A percentile compares a stretch with the other conserved stretches of the same genome.
Conservation (phyloP, 2,797 vertebrate species). For the Luscinia megarhynchos region DNA sequence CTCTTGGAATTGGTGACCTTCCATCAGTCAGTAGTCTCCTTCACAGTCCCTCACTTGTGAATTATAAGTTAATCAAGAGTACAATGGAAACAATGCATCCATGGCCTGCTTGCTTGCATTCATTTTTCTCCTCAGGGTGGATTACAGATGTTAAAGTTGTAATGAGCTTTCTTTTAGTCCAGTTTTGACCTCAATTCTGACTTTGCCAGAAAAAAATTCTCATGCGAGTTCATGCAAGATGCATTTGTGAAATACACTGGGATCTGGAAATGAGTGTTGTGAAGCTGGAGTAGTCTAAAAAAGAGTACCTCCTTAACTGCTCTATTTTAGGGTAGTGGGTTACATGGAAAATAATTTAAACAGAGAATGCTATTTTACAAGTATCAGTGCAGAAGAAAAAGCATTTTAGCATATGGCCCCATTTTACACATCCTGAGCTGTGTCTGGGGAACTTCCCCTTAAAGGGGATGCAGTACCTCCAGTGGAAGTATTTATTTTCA, state of each 20-base stretch:
- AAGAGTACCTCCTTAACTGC: not conserved
- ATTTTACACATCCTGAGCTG: not conserved
- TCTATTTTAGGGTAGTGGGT: not conserved
- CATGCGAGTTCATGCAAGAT: not conserved
- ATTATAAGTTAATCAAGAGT: constrained; percentile 68
- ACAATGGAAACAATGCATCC: constrained; percentile 65
- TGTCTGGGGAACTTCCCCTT: not conserved
- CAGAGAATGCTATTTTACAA: not conserved
- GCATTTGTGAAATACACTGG: not conserved
- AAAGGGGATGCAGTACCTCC: not conserved
- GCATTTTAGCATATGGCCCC: not conserved
- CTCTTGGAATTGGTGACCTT: constrained; percentile 68
- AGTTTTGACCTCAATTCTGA: constrained; percentile 67
- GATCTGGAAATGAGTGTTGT: not conserved
- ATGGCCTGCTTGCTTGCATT: not conserved
- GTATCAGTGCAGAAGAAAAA: not conserved
- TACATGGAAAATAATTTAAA: not conserved
- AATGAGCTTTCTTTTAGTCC: constrained; percentile 70
- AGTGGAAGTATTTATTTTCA: not conserved
- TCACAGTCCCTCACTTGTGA: constrained; percentile 67
- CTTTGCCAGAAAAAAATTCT: constrained; percentile 53
- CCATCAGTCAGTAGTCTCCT: constrained; percentile 64
- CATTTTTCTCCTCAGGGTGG: constrained; percentile 58
- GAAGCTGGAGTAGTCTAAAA: not conserved
- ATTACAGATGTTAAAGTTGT: constrained; percentile 65